These are phyloP conservation scores for Leucophora obtusa DNA, from an alignment of 2,888 invertebrate genomes.

Conservation along the genomic window DNA sequence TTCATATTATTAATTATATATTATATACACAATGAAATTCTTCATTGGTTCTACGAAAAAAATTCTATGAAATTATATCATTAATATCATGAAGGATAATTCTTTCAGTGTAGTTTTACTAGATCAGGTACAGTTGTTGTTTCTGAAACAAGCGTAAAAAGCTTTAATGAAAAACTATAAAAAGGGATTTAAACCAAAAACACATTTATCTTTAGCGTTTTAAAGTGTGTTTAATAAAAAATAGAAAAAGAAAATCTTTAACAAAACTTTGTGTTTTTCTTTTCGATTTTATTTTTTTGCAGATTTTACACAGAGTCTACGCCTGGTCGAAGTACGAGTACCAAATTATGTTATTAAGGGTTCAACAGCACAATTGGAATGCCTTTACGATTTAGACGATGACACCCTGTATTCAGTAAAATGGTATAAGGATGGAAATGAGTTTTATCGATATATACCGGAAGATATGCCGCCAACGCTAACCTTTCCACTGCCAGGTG, in stretches of 20 bases:
- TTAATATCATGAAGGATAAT: too few species aligned
- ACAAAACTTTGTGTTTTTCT: constrained; percentile 16
- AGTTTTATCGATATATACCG: constrained; percentile 92
- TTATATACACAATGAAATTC: too few species aligned
- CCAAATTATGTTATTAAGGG: constrained; percentile 90
- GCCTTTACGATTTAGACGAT: constrained; percentile 89
- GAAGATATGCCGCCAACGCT: constrained; percentile 89
- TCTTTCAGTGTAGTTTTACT: too few species aligned
- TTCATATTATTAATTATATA: too few species aligned
- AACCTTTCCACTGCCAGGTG: constrained; percentile 88
- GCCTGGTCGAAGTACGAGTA: constrained; percentile 87
- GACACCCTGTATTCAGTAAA: constrained; percentile 93
- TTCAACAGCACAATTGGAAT: constrained; percentile 87
- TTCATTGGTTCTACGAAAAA: too few species aligned
- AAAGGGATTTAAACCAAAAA: constrained; percentile 31
- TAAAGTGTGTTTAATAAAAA: constrained; percentile 29
- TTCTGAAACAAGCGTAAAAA: too few species aligned
- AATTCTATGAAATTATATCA: too few species aligned
- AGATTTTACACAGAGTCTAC: constrained; percentile 81
- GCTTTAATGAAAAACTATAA: background rate
- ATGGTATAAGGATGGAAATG: constrained; percentile 95
- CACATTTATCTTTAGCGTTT: constrained; percentile 60
- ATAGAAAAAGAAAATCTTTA: constrained; percentile 33
- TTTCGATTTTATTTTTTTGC: constrained; percentile 66
- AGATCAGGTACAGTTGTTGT: too few species aligned